Evolutionary conservation across 2,113 vertebrate species (phyloP).

Genomic region (Terrapene triunguis): DNA sequence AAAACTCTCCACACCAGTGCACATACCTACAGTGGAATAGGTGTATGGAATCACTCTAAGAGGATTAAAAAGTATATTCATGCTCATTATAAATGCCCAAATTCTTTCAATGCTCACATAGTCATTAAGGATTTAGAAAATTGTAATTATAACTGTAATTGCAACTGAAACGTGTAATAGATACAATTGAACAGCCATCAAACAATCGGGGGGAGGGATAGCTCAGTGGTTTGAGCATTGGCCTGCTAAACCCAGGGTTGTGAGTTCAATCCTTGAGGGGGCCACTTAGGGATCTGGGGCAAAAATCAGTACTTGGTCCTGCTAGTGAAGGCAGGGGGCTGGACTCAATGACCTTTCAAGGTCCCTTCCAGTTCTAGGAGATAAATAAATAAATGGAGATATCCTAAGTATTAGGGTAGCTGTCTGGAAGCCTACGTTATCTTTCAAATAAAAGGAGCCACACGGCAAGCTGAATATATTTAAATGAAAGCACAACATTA

Average conservation of each 20-base stretch:
- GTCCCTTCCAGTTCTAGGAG: too few relatives aligned
- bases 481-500: not conserved
- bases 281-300: too few relatives aligned
- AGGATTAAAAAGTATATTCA: not conserved
- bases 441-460: not conserved
- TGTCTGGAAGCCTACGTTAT: not conserved
- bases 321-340: too few relatives aligned
- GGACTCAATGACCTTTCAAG: too few relatives aligned
- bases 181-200: not conserved
- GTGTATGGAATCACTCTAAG: not conserved
- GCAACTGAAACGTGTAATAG: not conserved
- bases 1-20: not conserved
- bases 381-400: too few relatives aligned
- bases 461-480: not conserved
- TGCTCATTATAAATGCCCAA: not conserved
- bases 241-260: too few relatives aligned
- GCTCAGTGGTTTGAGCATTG: too few relatives aligned
- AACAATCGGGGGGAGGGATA: not conserved
- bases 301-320: too few relatives aligned
- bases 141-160: not conserved
- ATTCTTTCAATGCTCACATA: not conserved
- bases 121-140: not conserved
- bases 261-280: too few relatives aligned
- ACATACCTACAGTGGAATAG: not conserved
- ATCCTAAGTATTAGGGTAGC: not conserved